Evolutionary conservation across 1,140 invertebrate genomes (phyloP), one percentile per base, ranked within the genome.

Genomic region (Bombus pascuorum): DNA sequence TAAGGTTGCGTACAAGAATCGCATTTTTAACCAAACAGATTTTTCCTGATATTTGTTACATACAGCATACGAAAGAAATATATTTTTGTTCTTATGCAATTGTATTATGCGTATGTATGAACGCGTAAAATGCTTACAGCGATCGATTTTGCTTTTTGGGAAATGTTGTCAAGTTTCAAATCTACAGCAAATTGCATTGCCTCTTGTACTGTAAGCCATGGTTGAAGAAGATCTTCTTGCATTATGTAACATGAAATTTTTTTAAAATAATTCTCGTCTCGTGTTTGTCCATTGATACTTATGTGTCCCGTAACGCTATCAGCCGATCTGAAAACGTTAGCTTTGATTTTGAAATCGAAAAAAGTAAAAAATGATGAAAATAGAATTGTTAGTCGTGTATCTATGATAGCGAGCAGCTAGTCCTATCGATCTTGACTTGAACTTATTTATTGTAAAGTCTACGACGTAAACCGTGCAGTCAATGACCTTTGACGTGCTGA

Each of bases 231-330:
- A 94, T 99, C 98, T 80, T 99, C 97, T 93, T 99, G 98, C 98
- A 99, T 99, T 88, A 99, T 99, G 94, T 99, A 99, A 70, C 98
- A 96, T 0, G 98, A 98, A 91, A 98, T 96, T 95, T 98, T 98
- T 57, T 97, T 96, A 95, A 99, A 99, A 66, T 96, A 95, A 25
- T 96, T 95, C 70, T 98, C 94, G 91, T 98, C 96, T 68, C 98
- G 95, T 0, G 97, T 96, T 81, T 96, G 94, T 0, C 97, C 97
- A 92, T 99, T 99, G 6, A 98, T 96, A 57, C 95, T 95, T 39
- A 98, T 96, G 39, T 96, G 92, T 0, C 98, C 98, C 12, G 95
- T 94, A 0, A 96, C 95, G 42, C 2, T 32, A 4, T 95, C 96
- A 2, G 93, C 92, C 71, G 95, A 95, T 93, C 96, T 97, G 91